Percentiles rank a stretch among this genome's conserved stretches.
Evolutionary conservation across 2,888 invertebrate genomes (phyloP).

Genomic region (Zaprionus obscuricornis): DNA sequence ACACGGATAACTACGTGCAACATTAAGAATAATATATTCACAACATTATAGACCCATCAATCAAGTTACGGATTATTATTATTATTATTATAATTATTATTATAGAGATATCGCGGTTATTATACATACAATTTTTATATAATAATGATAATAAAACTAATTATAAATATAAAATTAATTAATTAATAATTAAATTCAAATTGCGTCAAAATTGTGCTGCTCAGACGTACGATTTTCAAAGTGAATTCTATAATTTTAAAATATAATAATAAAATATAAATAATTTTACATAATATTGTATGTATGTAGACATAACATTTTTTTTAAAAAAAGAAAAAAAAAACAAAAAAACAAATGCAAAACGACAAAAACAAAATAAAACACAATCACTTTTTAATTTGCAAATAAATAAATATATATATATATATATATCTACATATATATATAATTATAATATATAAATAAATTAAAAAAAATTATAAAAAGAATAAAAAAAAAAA

Average conservation of each 20-base stretch:
- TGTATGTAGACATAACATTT: constrained; percentile 30
- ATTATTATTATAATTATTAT: too few species aligned
- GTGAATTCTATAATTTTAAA: constrained; percentile 37
- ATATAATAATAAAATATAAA: constrained; percentile 23
- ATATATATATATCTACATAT: constrained; percentile 10
- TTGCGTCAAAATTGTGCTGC: constrained; percentile 8
- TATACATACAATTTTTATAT: too few species aligned
- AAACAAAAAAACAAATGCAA: neutral
- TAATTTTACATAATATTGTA: neutral
- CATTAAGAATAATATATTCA: too few species aligned
- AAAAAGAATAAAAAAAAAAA: constrained; percentile 2
- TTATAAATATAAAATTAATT: too few species aligned
- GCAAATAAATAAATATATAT: constrained; percentile 30
- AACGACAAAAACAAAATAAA: neutral
- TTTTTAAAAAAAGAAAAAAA: constrained; percentile 4
- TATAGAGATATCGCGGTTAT: too few species aligned
- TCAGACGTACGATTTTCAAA: constrained; percentile 24
- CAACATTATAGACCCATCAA: too few species aligned
- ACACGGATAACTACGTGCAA: too few species aligned
- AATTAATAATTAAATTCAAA: constrained; percentile 1
- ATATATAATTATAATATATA: too few species aligned
- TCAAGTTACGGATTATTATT: too few species aligned
- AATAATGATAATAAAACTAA: too few species aligned
- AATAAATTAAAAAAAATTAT: too few species aligned
- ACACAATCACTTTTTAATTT: constrained; percentile 41